A percentile compares a stretch with the other conserved stretches of the same genome.
Evolutionary conservation across 2,113 vertebrate genomes (phyloP).

Genomic region (Perognathus longimembris): DNA sequence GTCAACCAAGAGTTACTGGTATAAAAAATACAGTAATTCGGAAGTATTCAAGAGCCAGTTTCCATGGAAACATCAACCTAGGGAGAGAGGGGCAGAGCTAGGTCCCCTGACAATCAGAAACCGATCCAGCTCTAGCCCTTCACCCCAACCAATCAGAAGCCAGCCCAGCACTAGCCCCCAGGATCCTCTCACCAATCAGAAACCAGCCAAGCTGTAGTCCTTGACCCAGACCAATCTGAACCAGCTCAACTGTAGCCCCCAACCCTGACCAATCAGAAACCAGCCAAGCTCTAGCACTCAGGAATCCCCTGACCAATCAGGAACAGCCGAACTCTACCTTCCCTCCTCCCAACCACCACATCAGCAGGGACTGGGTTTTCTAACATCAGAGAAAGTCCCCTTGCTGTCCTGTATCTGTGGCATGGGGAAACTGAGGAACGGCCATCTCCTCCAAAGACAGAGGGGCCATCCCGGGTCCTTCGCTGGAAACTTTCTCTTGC

Average conservation of each 20-base stretch:
- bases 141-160: too few species aligned
- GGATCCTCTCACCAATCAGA: too few species aligned
- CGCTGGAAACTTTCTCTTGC: neutral
- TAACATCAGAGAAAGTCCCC: neutral
- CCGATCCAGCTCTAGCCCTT: slow-evolving; percentile 76
- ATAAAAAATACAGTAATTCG: slow-evolving; percentile 88
- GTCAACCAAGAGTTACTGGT: slow-evolving; percentile 85
- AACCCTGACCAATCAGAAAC: too few species aligned
- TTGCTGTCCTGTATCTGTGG: neutral
- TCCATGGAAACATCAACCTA: slow-evolving; percentile 90
- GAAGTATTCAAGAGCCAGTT: slow-evolving; percentile 86
- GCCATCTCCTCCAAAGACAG: neutral
- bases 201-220: too few species aligned
- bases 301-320: slow-evolving; percentile 70
- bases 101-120: slow-evolving; percentile 80
- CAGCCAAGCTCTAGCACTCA: too few species aligned
- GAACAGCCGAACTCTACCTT: slow-evolving; percentile 78
- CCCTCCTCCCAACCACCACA: too few species aligned
- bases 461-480: neutral
- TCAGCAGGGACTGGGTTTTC: neutral
- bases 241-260: too few species aligned
- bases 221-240: too few species aligned
- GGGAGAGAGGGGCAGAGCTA: slow-evolving; percentile 76
- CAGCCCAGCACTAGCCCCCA: too few species aligned
- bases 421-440: neutral